These are phyloP conservation scores for Neotragus moschatus DNA, from an alignment of 2,113 vertebrate genomes.

Conservation along the genomic window DNA sequence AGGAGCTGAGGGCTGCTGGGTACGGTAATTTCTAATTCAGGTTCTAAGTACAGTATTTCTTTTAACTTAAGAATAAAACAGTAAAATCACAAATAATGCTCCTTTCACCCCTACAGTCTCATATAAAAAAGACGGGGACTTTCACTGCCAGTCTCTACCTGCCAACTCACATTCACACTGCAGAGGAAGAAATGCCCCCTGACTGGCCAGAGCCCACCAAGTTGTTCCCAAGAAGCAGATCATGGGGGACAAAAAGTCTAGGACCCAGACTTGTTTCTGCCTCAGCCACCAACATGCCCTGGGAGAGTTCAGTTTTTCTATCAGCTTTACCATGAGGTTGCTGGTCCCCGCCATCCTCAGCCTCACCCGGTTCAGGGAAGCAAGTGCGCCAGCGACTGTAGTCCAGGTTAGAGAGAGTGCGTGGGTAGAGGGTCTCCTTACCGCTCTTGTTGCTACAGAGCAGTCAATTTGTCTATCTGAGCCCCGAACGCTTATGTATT, in stretches of 20 bases:
- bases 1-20: background rate
- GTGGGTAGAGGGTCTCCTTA: background rate
- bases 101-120: background rate
- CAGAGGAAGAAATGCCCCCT: background rate
- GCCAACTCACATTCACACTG: background rate
- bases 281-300: background rate
- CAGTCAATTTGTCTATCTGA: background rate
- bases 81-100: background rate
- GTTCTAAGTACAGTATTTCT: background rate
- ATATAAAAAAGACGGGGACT: background rate
- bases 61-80: conserved; percentile 15
- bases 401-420: background rate
- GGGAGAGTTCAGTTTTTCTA: background rate
- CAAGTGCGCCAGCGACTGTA: background rate
- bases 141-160: background rate
- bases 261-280: background rate
- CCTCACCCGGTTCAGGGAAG: background rate
- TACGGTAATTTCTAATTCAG: background rate
- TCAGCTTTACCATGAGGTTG: background rate
- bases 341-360: background rate
- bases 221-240: background rate
- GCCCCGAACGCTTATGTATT: background rate
- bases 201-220: background rate
- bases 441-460: background rate
- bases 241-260: background rate